phyloP scores from a whole-genome alignment of 2,113 vertebrate genomes.

The Takifugu flavidus region DNA sequence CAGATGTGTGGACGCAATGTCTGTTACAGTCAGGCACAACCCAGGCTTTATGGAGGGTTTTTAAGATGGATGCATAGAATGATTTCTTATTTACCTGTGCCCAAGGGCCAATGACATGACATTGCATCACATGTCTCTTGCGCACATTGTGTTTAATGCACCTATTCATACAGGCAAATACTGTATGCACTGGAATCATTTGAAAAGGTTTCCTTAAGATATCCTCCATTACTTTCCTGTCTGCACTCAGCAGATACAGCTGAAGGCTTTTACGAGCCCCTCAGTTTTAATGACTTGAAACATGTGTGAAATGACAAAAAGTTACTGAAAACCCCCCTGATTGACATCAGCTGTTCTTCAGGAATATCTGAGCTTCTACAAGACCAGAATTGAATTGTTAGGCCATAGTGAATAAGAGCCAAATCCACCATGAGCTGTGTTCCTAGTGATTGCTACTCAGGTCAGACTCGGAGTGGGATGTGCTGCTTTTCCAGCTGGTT shows the following conservation, averaged over 20 bases:
- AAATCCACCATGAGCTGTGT: too few species aligned
- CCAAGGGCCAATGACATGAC: slow-evolving; percentile 41
- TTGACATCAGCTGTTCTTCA: too few species aligned
- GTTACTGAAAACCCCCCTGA: too few species aligned
- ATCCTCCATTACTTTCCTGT: background rate
- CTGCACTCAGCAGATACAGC: slow-evolving; percentile 6
- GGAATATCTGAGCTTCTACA: too few species aligned
- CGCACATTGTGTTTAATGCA: slow-evolving; percentile 25
- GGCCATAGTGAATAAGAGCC: too few species aligned
- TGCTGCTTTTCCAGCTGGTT: slow-evolving; percentile 21
- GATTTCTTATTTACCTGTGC: slow-evolving; percentile 36
- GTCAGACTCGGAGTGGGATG: slow-evolving; percentile 37
- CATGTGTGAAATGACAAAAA: too few species aligned
- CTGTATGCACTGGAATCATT: slow-evolving; percentile 26
- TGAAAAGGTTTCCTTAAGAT: slow-evolving; percentile 28
- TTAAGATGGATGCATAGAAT: slow-evolving; percentile 33
- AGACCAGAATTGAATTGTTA: too few species aligned
- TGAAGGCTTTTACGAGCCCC: too few species aligned
- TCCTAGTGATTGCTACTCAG: too few species aligned
- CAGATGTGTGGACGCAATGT: background rate
- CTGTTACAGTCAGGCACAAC: slow-evolving; percentile 14
- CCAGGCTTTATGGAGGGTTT: slow-evolving; percentile 13
- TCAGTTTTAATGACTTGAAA: too few species aligned
- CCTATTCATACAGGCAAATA: slow-evolving; percentile 36
- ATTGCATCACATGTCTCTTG: slow-evolving; percentile 37